A percentile compares a stretch with the other conserved stretches of the same genome.
Evolutionary conservation across 2,113 vertebrate species (phyloP).

Genomic region (Passer montanus): DNA sequence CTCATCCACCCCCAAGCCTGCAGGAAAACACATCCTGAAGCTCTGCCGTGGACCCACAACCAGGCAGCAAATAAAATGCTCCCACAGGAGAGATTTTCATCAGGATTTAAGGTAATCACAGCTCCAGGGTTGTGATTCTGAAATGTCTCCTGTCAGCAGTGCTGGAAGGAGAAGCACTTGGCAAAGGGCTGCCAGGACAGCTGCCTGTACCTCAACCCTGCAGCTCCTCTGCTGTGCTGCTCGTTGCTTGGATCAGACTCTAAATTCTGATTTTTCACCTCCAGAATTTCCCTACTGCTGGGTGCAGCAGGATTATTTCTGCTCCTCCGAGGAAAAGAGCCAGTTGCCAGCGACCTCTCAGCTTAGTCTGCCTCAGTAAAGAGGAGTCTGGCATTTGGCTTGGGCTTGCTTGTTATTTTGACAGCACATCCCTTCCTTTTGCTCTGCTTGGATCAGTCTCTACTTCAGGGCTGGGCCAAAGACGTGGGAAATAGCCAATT

Average conservation of each 20-base stretch:
- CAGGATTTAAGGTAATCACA: background rate
- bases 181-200: background rate
- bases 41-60: background rate
- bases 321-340: background rate
- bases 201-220: accelerated
- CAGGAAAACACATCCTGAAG: background rate
- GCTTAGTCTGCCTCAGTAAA: background rate
- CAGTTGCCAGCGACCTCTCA: background rate
- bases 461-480: background rate
- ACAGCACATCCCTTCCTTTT: background rate
- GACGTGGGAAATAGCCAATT: background rate
- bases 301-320: background rate
- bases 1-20: background rate
- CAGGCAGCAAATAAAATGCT: background rate
- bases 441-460: background rate
- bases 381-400: background rate
- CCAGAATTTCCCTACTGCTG: background rate
- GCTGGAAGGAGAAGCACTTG: background rate
- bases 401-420: background rate
- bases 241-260: background rate
- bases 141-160: background rate
- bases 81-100: background rate
- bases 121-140: background rate
- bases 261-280: background rate
- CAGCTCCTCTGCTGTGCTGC: background rate